These are phyloP conservation scores for Scophthalmus maximus DNA, from an alignment of 2,113 vertebrate species.

Conservation along the genomic window DNA sequence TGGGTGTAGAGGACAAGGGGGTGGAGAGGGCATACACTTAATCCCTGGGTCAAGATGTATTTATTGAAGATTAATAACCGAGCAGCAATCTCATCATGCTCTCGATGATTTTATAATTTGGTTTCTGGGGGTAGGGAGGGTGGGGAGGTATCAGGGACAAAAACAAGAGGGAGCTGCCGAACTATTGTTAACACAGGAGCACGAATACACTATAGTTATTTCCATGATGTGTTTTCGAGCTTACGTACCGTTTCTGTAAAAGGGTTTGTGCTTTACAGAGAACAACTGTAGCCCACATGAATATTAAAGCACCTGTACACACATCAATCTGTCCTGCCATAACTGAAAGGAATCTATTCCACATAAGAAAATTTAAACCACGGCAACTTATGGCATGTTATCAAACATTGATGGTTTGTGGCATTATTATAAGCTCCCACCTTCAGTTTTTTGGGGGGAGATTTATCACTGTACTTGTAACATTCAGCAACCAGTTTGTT, in stretches of 20 bases:
- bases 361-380: slow-evolving; percentile 8
- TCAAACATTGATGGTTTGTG: too few relatives aligned
- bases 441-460: too few relatives aligned
- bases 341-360: slow-evolving; percentile 22
- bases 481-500: too few relatives aligned
- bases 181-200: slow-evolving; percentile 60
- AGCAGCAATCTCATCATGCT: slow-evolving; percentile 86
- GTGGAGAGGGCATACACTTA: slow-evolving; percentile 80
- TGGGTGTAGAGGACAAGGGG: slow-evolving; percentile 66
- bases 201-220: slow-evolving; percentile 9
- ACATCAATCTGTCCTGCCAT: background rate
- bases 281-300: background rate
- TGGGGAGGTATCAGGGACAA: slow-evolving; percentile 64
- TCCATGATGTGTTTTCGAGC: slow-evolving; percentile 15
- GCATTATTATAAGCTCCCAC: too few relatives aligned
- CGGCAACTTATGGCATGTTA: slow-evolving; percentile 18
- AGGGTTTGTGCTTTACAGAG: background rate
- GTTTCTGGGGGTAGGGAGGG: slow-evolving; percentile 70
- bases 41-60: slow-evolving; percentile 86
- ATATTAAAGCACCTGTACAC: background rate
- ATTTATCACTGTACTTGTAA: too few relatives aligned
- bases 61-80: slow-evolving; percentile 88
- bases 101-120: slow-evolving; percentile 85
- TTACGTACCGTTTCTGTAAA: slow-evolving; percentile 30
- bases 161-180: slow-evolving; percentile 59